Evolutionary conservation across 2,113 vertebrate genomes (phyloP).

Genomic region (Pseudorasbora parva): DNA sequence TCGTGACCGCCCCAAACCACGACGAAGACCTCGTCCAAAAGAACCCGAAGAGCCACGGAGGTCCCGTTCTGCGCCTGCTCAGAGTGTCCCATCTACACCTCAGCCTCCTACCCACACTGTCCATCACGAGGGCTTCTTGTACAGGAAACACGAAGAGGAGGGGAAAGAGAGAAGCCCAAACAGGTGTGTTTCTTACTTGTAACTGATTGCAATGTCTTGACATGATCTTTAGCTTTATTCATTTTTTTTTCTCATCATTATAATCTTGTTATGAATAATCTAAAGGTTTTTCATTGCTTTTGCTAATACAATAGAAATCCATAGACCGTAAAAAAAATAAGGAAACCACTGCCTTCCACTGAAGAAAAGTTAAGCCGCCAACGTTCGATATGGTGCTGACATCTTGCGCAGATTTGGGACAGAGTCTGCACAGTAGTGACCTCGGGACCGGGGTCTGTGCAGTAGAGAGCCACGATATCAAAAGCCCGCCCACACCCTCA

Average conservation of each 20-base stretch:
- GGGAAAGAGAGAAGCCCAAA: constrained; percentile 88
- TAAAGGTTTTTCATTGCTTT: neutral
- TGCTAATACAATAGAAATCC: neutral
- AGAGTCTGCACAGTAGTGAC: too few species aligned
- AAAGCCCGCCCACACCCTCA: too few species aligned
- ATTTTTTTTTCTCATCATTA: neutral
- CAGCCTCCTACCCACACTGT: constrained; percentile 85
- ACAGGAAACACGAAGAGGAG: constrained; percentile 90
- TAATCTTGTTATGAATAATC: neutral
- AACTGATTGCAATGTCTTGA: neutral
- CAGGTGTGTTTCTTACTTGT: constrained; percentile 68
- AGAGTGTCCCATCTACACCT: constrained; percentile 78
- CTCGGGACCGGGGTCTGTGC: too few species aligned
- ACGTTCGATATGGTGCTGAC: too few species aligned
- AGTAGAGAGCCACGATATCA: too few species aligned
- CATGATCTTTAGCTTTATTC: neutral
- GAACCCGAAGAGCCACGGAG: constrained; percentile 85
- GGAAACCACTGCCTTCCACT: too few species aligned
- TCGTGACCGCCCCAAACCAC: constrained; percentile 87
- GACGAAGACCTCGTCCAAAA: constrained; percentile 88
- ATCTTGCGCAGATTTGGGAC: too few species aligned
- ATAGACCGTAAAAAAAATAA: too few species aligned
- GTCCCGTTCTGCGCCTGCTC: constrained; percentile 89
- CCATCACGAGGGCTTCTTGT: constrained; percentile 88
- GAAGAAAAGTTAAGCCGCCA: too few species aligned